Evolutionary conservation across 2,888 invertebrate species (phyloP), one percentile per base, ranked within the genome.

Genomic region (Eristalis arbustorum): DNA sequence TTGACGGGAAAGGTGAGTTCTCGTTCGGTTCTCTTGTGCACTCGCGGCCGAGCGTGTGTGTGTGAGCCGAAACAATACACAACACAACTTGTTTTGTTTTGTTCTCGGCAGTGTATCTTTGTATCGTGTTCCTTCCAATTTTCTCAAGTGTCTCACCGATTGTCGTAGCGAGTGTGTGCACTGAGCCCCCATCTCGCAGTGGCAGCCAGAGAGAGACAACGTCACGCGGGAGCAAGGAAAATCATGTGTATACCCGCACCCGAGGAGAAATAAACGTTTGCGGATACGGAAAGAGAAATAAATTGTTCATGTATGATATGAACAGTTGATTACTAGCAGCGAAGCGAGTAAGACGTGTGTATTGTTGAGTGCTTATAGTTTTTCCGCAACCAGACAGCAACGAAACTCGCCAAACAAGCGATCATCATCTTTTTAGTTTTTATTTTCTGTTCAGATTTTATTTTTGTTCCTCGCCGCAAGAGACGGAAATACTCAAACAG

Each of bases 311-410:
- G 74, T 71, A 80, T 76, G 80, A 76, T 73, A 80, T 73, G 79
- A 89, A 89, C 92, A 92, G 92, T 92, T 91, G 90, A 91, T 90
- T 90, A 91, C 91, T 90, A 92, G 91, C 91, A 91, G 90, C 91
- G 92, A 91, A 92, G 92, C 92, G 91, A 92, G 91, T 92, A 91
- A 91, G 93, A 93, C 92, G 93, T 92, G 92, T 83, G 87, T 88
- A 77, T 74, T 79, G 80, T 88, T 87, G 81, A 88, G 87, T 89
- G 79, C 77, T 88, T 79, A 74, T 68, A 84, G 87, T 83, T 87
- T 84, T 78, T 80, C n/a, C 88, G 78, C 84, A 79, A 76, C 73
- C 61, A 56, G 61, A 77, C 49, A 49, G 18, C 49, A 49, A n/a
- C 71, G 13, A 49, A 49, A 49, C 49, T 49, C 49, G 49, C 49